A percentile compares a stretch with the other conserved stretches of the same genome.
phyloP scores from a whole-genome alignment of 2,797 vertebrate species.

The Myoxocephalus aenaeus region DNA sequence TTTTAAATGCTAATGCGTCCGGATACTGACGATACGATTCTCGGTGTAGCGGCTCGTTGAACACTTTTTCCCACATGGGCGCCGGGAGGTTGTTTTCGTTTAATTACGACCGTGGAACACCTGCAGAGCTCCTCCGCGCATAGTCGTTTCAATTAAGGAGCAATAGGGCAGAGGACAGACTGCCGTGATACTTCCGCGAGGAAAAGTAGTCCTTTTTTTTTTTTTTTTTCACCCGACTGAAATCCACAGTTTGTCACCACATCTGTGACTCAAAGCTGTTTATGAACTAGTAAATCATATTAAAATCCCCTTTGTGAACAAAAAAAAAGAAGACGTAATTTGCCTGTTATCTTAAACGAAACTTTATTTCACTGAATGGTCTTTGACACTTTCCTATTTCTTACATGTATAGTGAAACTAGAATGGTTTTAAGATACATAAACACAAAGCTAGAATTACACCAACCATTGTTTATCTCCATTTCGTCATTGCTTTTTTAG shows the following conservation, averaged over 20 bases:
- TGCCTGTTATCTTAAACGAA: conserved; percentile 85
- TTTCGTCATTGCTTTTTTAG: conserved; percentile 82
- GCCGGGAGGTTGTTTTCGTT: conserved; percentile 54
- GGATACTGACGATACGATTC: neutral
- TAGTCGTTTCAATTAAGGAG: conserved; percentile 11
- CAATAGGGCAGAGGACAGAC: neutral
- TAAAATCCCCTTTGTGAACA: conserved; percentile 33
- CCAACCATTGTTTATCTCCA: conserved; percentile 93
- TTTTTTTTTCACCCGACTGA: neutral
- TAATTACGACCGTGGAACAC: conserved; percentile 77
- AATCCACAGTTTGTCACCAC: neutral
- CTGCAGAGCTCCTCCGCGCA: conserved; percentile 59
- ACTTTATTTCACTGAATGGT: conserved; percentile 96
- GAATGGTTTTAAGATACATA: conserved; percentile 97
- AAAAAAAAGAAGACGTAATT: conserved; percentile 76
- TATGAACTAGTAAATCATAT: neutral
- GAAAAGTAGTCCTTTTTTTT: conserved; percentile 55
- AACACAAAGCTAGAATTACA: conserved; percentile 97
- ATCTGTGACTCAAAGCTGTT: neutral
- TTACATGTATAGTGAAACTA: conserved; percentile 96
- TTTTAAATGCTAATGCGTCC: conserved; percentile 28
- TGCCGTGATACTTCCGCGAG: conserved; percentile 52
- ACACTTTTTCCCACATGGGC: conserved; percentile 5
- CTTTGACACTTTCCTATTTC: conserved; percentile 97
- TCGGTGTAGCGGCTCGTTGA: conserved; percentile 6